Evolutionary conservation across 2,888 invertebrate species (phyloP).

Genomic region (Polyommatus icarus): DNA sequence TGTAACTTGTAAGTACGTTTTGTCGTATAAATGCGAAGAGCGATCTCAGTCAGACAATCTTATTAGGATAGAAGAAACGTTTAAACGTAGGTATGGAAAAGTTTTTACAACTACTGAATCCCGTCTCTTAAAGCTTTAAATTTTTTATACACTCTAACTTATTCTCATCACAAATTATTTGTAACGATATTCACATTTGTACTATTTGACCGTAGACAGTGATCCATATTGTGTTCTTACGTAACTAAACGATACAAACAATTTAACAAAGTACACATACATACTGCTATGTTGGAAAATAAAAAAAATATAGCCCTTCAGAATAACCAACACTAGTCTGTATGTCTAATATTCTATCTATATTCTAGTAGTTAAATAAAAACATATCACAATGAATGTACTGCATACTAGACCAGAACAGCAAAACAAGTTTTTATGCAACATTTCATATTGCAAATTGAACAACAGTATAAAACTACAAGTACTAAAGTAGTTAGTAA

Average conservation of each 20-base stretch:
- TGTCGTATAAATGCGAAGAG: constrained; percentile 16
- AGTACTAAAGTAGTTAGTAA: too few relatives aligned
- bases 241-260: background rate
- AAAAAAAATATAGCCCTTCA: background rate
- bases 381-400: background rate
- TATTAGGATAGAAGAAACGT: background rate
- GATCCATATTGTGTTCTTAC: background rate
- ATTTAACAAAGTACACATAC: background rate
- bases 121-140: background rate
- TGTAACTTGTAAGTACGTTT: constrained; percentile 27
- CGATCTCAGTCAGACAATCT: background rate
- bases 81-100: background rate
- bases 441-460: background rate
- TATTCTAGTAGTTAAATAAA: background rate
- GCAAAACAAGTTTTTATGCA: background rate
- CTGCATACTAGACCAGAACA: constrained; percentile 2
- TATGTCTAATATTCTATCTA: background rate
- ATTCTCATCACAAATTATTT: background rate
- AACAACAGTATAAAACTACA: background rate
- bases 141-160: background rate
- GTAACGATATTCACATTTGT: constrained; percentile 15
- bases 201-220: background rate
- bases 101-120: background rate
- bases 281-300: background rate
- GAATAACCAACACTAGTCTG: background rate